Base-by-base conservation (phyloP, 35 echinoderm and acorn worm species). In the Anneissia japonica region DNA sequence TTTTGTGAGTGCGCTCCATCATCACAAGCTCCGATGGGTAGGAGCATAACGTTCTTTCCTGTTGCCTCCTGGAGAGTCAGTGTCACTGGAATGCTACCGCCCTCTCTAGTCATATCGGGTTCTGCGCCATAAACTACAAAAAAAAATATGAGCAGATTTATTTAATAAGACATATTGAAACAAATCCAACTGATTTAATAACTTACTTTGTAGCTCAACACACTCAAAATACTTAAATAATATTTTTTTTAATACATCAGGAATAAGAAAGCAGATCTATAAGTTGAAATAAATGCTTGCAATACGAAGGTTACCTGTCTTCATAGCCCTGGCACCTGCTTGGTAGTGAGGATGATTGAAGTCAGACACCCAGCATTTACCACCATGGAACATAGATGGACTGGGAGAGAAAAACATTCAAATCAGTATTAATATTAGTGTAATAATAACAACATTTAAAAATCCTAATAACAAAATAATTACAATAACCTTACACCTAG, bases 1-100 rank as follows among this genome's bases (percentile, higher is more conserved):
- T 99, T 99, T 77, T 99, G 96, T 0, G 96, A 99, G 82, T 99
- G 96, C 21, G 96, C 96, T 0, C 96, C 90, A 80, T 99, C 96
- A 40, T 99, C 96, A 35, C 84, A 92, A 0, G 89, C 83, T 17
- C 95, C 96, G 56, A 99, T 86, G 9, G 96, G 96, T 0, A 99
- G 89, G 5, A 99, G 89, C 96, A 97, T 94, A 45, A 99, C 96
- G 73, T 99, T 97, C 91, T 99, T 99, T 30, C 92, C 89, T 1
- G 96, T 99, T 35, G 91, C 91, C 29, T 94, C 88, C 83, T 99
- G 96, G n/a, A 99, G 84, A 29, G 92, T 87, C 17, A 99, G 83
- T 0, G 96, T 99, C 0, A 99, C 96, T 19, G 96, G 96, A 51
- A 99, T 99, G 87, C 96, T 99, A 46, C 96, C 96, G 0, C 96